A percentile compares a stretch with the other conserved stretches of the same genome.
phyloP scores from a whole-genome alignment of 2,888 invertebrate species.

The Apamea epomidion region DNA sequence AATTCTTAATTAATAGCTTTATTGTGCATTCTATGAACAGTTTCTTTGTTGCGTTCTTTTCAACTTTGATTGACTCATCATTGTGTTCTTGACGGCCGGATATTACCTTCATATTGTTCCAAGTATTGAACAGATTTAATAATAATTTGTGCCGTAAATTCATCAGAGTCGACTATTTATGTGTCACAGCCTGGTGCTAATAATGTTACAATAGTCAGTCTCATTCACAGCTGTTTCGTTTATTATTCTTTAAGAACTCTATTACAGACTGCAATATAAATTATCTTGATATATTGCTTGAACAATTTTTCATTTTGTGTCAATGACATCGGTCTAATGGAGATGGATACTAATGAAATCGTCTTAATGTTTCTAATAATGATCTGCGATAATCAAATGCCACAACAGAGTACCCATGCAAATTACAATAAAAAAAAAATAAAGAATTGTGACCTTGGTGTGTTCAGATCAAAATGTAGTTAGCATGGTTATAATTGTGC shows the following conservation, averaged over 20 bases:
- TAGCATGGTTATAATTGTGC: not conserved
- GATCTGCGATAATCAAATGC: conserved; percentile 35
- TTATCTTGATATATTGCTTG: conserved; percentile 50
- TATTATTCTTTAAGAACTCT: conserved; percentile 35
- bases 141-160: conserved; percentile 29
- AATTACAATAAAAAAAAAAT: conserved; percentile 25
- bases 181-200: conserved; percentile 31
- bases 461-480: conserved; percentile 18
- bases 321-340: conserved; percentile 46
- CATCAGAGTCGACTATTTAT: conserved; percentile 19
- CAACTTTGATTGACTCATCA: conserved; percentile 26
- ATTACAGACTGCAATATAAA: conserved; percentile 51
- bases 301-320: conserved; percentile 42
- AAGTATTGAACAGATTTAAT: conserved; percentile 2
- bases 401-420: conserved; percentile 24
- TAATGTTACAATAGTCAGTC: conserved; percentile 27
- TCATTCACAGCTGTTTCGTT: conserved; percentile 34
- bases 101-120: conserved; percentile 32
- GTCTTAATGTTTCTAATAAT: conserved; percentile 38
- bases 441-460: conserved; percentile 16
- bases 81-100: conserved; percentile 6
- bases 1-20: conserved; percentile 40
- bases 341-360: conserved; percentile 29
- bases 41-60: conserved; percentile 3
- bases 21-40: conserved; percentile 28